Percentiles rank a stretch among this genome's conserved stretches.
Conservation (phyloP, 2,113 vertebrate species). For the Dolichotis patagonum region DNA sequence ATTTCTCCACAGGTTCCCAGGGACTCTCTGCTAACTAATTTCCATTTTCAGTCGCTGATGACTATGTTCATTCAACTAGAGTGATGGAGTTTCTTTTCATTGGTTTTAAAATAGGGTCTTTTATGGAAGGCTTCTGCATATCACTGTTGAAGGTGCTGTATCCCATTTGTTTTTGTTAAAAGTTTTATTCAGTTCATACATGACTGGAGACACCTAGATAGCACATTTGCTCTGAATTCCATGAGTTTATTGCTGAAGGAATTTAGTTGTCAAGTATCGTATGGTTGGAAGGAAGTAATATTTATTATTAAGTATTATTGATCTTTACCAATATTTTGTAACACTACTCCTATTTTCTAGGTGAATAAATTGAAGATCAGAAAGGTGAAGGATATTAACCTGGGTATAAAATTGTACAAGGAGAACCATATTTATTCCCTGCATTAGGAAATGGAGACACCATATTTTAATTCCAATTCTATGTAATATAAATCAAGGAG, state of each 20-base stretch:
- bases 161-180: constrained; percentile 83
- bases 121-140: constrained; percentile 73
- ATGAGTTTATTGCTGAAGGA: constrained; percentile 49
- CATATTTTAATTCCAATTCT: not conserved
- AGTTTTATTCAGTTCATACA: constrained; percentile 75
- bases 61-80: constrained; percentile 81
- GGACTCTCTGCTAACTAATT: constrained; percentile 80
- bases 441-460: not conserved
- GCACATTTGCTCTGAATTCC: constrained; percentile 60
- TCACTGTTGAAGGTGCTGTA: constrained; percentile 55
- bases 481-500: not conserved
- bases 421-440: not conserved
- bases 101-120: constrained; percentile 81
- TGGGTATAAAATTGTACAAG: not conserved
- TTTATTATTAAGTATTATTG: constrained; percentile 21
- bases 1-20: constrained; percentile 79
- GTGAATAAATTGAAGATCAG: not conserved
- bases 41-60: constrained; percentile 81
- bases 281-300: not conserved
- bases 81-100: constrained; percentile 81
- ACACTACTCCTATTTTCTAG: constrained; percentile 23
- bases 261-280: constrained; percentile 36
- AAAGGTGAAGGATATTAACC: not conserved
- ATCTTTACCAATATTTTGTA: not conserved
- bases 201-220: constrained; percentile 35